Base-by-base conservation (phyloP, 2,888 invertebrate genomes). In the Agriopis aurantiaria region DNA sequence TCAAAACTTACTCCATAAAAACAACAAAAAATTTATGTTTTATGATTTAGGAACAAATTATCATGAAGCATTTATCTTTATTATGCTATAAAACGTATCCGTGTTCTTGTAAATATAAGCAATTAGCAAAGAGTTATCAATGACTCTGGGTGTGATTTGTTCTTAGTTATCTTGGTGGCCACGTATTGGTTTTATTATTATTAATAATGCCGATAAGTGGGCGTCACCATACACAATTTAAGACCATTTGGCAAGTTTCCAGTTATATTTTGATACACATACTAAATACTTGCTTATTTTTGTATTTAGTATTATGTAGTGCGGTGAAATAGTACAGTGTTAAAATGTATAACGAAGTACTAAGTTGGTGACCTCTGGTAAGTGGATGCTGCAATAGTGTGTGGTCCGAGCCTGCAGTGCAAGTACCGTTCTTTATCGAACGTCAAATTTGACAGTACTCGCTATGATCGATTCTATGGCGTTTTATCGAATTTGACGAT, bases 211-310 rank as follows among this genome's bases (percentile, higher is more conserved):
- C 17, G 69, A 71, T 73, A 65, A 66, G 69, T 74, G 74, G 78
- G 75, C 69, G 77, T 75, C 72, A 23, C 51, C 72, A 65, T 64
- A 66, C 66, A 65, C 69, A 56, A 68, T 73, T 65, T 70, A 71
- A 63, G 67, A 76, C 63, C 69, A 62, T 65, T 73, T 80, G 82
- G 79, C 80, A 75, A 75, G 65, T 52, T 33, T 62, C 80, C 82
- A 79, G 68, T 60, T 52, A 59, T 75, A 74, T 78, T 75, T 73
- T 68, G 57, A 74, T 66, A 65, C 67, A 62, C 58, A 58, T 66
- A 66, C 61, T 69, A 75, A 68, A 67, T 67, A 60, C 53, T 63
- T n/a, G 23, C 1, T 17, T 46, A 23, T 49, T 61, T 43, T 60
- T 14, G n/a, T 55, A 48, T 41, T 60, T 60, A 8, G 41, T 17